Base-by-base conservation (phyloP, 1,140 invertebrate genomes). In the Parapsyche elsis region DNA sequence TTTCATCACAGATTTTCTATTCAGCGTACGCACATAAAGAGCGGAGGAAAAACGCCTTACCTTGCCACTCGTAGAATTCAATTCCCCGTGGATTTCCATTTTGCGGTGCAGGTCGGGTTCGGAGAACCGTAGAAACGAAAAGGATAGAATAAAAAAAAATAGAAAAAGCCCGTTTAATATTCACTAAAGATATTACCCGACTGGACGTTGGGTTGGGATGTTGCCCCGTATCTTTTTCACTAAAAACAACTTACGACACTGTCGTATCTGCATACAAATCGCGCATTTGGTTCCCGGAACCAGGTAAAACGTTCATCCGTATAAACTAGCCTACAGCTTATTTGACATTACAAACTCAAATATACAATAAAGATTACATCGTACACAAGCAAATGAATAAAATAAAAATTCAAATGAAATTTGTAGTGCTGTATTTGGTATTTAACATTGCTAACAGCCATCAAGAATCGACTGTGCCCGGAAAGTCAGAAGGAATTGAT, bases 171-270 rank as follows among this genome's bases (percentile, higher is more conserved):
- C 79, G 61, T 73, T 80, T 81, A 83, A 81, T 80, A 83, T 83
- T 83, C 81, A 80, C 81, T 81, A 81, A 83, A 81, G 70, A 83
- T 80, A 78, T 81, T 80, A 83, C 79, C 19, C 19, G 16, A 24
- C 71, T 57, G 73, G 73, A 75, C 73, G 75, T 44, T 45, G 46
- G n/a, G 71, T 21, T 23, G n/a, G 75, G 26, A 64, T 46, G 70
- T 57, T 71, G 75, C 76, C 79, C 57, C 76, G 75, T 80, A 81
- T 83, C 81, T 76, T 64, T 80, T 80, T 82, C 78, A 83, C 76
- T 79, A 83, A 83, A 82, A 83, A 83, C 81, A 80, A 83, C 81
- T 81, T 83, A 83, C 78, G 81, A 59, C 79, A 75, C 12, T 45
- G 77, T 53, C 73, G 26, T 74, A 83, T 83, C 79, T 81, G 80